These are phyloP conservation scores for Cryptocephalus moraei DNA, from an alignment of 2,888 invertebrate genomes.

Conservation along the genomic window DNA sequence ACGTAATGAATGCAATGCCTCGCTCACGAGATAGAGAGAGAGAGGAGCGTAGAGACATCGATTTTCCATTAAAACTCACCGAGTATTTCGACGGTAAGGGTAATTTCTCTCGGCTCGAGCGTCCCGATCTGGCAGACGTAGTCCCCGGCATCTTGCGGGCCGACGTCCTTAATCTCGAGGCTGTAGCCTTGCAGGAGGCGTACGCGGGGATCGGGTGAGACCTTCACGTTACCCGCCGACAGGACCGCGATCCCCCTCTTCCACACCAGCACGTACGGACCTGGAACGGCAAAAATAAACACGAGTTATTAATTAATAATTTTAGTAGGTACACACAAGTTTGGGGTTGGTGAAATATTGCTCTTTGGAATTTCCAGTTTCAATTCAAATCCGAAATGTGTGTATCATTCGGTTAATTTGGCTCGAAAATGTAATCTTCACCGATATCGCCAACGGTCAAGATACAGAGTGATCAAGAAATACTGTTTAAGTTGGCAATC, in stretches of 20 bases:
- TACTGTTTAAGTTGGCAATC: no score
- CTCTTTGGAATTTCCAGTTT: no score
- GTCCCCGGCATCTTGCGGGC: constrained; percentile 55
- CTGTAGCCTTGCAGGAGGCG: constrained; percentile 52
- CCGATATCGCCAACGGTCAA: no score
- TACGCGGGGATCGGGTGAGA: constrained; percentile 53
- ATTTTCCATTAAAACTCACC: constrained; percentile 41
- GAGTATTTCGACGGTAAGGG: constrained; percentile 55
- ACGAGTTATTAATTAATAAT: no score
- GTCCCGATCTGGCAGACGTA: constrained; percentile 60
- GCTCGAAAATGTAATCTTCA: no score
- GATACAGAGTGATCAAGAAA: no score
- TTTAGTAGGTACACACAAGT: no score
- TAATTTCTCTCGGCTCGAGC: constrained; percentile 52
- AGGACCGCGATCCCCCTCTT: constrained; percentile 56
- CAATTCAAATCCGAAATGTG: no score
- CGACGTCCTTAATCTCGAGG: constrained; percentile 53
- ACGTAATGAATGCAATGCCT: neutral
- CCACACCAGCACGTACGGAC: constrained; percentile 53
- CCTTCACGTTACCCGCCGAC: constrained; percentile 53
- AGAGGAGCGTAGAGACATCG: constrained; percentile 9
- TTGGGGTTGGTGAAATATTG: no score
- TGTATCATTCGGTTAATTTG: no score
- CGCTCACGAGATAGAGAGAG: constrained; percentile 2
- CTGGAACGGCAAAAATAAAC: constrained; percentile 32